These are phyloP conservation scores for Pogonocichla stellata DNA, from an alignment of 2,113 vertebrate genomes.

Conservation along the genomic window DNA sequence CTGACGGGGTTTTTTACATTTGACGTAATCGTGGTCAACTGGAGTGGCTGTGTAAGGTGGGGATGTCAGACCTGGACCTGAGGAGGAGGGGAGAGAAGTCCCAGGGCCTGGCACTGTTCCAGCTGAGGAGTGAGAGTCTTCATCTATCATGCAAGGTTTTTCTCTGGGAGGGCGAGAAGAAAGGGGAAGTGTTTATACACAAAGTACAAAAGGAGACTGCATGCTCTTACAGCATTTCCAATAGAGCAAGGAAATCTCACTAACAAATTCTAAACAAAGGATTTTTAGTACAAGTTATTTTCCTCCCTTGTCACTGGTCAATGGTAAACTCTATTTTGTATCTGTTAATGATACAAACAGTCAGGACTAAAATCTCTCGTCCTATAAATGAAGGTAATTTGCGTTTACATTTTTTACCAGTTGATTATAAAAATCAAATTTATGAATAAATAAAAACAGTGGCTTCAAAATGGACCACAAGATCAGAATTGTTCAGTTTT, in stretches of 20 bases:
- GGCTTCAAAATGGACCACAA: neutral
- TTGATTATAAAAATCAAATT: neutral
- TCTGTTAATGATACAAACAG: neutral
- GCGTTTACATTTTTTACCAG: neutral
- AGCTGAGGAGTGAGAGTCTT: constrained; percentile 90
- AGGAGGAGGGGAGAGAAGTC: constrained; percentile 84
- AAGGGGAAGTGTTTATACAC: neutral
- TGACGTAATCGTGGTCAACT: constrained; percentile 99
- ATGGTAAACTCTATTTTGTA: neutral
- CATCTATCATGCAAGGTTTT: constrained; percentile 88
- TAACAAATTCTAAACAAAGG: neutral
- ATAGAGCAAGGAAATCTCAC: neutral
- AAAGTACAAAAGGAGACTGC: neutral
- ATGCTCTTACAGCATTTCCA: neutral
- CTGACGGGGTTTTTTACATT: constrained; percentile 98
- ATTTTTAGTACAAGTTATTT: neutral
- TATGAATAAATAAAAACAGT: neutral
- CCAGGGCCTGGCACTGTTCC: constrained; percentile 80
- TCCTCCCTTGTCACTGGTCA: neutral
- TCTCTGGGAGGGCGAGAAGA: constrained; percentile 75
- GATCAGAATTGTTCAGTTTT: neutral
- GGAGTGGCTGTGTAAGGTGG: constrained; percentile 97
- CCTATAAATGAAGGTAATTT: neutral
- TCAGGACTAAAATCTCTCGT: neutral
- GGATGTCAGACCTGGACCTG: constrained; percentile 97